phyloP scores from a whole-genome alignment of 2,797 vertebrate genomes.

The Crocidura indochinensis region DNA sequence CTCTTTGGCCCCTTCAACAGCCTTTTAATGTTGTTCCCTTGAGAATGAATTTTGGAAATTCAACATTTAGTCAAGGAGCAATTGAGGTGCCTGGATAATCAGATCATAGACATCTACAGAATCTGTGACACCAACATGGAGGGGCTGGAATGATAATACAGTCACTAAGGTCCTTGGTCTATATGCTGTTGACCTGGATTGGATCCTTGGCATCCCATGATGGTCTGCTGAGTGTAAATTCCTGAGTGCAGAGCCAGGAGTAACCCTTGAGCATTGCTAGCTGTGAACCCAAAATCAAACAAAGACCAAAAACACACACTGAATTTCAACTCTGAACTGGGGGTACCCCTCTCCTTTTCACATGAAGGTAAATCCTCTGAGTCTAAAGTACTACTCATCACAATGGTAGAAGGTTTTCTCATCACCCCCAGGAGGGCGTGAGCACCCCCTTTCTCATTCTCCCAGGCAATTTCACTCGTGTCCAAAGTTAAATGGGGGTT shows the following conservation, averaged over 20 bases:
- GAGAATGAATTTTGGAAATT: not conserved
- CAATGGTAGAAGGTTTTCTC: not conserved
- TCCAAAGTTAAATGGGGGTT: not conserved
- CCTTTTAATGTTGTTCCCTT: slow-evolving; percentile 44
- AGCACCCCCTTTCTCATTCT: not conserved
- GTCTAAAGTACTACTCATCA: not conserved
- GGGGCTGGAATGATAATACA: no score
- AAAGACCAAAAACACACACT: not conserved
- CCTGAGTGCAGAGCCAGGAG: no score
- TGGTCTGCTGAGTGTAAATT: no score
- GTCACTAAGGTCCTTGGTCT: no score
- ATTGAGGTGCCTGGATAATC: not conserved
- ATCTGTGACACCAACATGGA: not conserved
- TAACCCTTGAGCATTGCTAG: no score
- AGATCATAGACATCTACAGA: not conserved
- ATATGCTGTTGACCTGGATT: no score
- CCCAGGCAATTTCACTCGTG: not conserved
- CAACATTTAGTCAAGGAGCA: not conserved
- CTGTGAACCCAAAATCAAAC: not conserved
- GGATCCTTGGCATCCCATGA: no score
- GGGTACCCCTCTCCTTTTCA: slow-evolving; percentile 2
- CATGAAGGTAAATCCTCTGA: not conserved
- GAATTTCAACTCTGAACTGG: not conserved
- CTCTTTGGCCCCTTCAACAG: no score
- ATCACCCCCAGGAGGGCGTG: not conserved